phyloP scores from a whole-genome alignment of 2,797 vertebrate species.

The Amphiprion clarkii region DNA sequence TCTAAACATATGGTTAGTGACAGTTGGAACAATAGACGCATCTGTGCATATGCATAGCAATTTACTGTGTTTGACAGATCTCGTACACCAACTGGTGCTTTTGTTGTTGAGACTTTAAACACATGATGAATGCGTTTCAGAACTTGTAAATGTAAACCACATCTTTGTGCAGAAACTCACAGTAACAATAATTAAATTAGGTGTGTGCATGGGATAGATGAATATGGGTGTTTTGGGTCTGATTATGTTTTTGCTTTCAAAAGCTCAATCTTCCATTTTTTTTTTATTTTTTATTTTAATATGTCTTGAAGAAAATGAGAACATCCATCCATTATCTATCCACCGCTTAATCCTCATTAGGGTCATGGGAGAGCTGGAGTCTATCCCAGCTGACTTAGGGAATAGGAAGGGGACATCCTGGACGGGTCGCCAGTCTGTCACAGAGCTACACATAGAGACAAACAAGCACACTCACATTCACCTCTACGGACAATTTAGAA shows the following conservation, averaged over 20 bases:
- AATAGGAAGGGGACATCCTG: too few species aligned
- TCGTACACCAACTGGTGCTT: too few species aligned
- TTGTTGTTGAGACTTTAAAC: constrained; percentile 18
- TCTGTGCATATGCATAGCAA: constrained; percentile 2
- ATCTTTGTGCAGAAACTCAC: background rate
- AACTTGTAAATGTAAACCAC: background rate
- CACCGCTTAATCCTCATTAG: too few species aligned
- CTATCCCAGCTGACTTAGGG: too few species aligned
- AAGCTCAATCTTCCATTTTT: background rate
- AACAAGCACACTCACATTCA: too few species aligned
- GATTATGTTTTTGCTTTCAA: background rate
- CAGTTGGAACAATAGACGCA: constrained; percentile 5
- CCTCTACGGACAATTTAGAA: too few species aligned
- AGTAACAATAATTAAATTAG: background rate
- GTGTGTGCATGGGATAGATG: background rate
- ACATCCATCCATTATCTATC: too few species aligned
- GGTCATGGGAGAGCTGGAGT: too few species aligned
- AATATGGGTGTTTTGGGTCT: background rate
- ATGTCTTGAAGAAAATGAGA: background rate
- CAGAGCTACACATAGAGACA: too few species aligned
- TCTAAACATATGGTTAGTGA: constrained; percentile 3
- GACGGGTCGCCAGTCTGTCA: too few species aligned
- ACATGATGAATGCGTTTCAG: background rate
- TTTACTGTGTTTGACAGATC: background rate
- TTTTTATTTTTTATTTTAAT: background rate